A percentile compares a stretch with the other conserved stretches of the same genome.
phyloP scores from a whole-genome alignment of 1,140 invertebrate species.

The Heterodera carotae region DNA sequence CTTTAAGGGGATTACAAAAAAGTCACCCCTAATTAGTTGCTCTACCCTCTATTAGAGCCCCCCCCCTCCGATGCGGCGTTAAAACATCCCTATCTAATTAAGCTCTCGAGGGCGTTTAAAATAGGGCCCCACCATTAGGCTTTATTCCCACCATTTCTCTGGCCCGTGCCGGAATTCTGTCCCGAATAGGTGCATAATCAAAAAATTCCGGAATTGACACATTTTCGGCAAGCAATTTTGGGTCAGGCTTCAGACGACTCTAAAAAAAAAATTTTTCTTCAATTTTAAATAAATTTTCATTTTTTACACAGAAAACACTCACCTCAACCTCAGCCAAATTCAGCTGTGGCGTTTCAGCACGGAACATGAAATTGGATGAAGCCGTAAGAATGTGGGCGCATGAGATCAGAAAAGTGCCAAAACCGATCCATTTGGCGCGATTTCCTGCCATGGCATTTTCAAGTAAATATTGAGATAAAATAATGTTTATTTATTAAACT shows the following conservation, averaged over 20 bases:
- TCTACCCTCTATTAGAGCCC: too few species aligned
- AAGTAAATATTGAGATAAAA: not conserved
- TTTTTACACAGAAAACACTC: not conserved
- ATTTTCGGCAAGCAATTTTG: conserved; percentile 40
- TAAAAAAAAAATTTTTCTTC: conserved; percentile 28
- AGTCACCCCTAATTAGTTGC: too few species aligned
- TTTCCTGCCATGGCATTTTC: conserved; percentile 46
- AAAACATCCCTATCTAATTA: too few species aligned
- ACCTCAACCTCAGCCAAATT: conserved; percentile 59
- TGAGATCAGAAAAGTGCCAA: conserved; percentile 59
- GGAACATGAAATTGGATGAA: conserved; percentile 56
- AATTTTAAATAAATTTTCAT: conserved; percentile 20
- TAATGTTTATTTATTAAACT: too few species aligned
- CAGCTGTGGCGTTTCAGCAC: conserved; percentile 42
- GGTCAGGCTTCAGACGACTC: conserved; percentile 19
- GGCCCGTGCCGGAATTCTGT: conserved; percentile 47
- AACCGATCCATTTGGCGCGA: conserved; percentile 63
- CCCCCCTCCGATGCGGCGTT: too few species aligned
- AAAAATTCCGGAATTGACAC: conserved; percentile 49
- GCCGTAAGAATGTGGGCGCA: conserved; percentile 56
- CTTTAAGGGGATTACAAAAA: too few species aligned
- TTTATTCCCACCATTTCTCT: conserved; percentile 6
- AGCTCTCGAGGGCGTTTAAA: too few species aligned
- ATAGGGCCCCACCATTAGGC: too few species aligned
- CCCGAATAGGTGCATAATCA: conserved; percentile 53